These are phyloP conservation scores for Chlorops oryzae DNA, from an alignment of 1,140 invertebrate species.

Conservation along the genomic window DNA sequence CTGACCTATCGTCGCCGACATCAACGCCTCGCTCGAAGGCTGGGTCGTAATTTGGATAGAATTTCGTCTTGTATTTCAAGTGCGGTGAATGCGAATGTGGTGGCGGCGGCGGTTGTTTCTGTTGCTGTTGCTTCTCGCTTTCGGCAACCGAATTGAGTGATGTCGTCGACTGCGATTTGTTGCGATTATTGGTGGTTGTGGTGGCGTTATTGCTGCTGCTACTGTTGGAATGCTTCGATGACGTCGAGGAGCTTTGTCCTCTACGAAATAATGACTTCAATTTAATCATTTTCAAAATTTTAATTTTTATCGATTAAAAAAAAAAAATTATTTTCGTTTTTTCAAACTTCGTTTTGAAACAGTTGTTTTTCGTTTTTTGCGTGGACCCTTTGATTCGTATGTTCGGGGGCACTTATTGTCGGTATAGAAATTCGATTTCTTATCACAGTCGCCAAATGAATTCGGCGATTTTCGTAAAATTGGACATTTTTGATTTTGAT, in stretches of 20 bases:
- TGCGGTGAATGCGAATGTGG: conserved; percentile 6
- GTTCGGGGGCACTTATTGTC: no score
- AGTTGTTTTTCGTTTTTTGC: no score
- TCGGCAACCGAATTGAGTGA: conserved; percentile 35
- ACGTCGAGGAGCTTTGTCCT: conserved; percentile 53
- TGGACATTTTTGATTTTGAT: no score
- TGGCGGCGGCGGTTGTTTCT: conserved; percentile 1
- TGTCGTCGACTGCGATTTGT: conserved; percentile 41
- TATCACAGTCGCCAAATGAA: no score
- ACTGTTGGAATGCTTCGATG: conserved; percentile 32
- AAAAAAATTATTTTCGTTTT: no score
- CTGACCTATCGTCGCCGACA: conserved; percentile 39
- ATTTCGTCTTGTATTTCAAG: conserved; percentile 24
- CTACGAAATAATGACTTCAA: conserved; percentile 75
- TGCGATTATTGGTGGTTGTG: conserved; percentile 40
- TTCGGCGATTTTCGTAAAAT: no score
- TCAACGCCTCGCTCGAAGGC: conserved; percentile 38
- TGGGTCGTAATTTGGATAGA: conserved; percentile 31
- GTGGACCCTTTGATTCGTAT: no score
- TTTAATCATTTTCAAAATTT: conserved; percentile 67
- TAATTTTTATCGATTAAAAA: no score
- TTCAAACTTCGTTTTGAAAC: no score
- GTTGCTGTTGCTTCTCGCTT: conserved; percentile 28
- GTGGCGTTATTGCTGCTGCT: conserved; percentile 33
- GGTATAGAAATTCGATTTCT: no score